Evolutionary conservation across 1,140 invertebrate species (phyloP).

Genomic region (Orius laevigatus): DNA sequence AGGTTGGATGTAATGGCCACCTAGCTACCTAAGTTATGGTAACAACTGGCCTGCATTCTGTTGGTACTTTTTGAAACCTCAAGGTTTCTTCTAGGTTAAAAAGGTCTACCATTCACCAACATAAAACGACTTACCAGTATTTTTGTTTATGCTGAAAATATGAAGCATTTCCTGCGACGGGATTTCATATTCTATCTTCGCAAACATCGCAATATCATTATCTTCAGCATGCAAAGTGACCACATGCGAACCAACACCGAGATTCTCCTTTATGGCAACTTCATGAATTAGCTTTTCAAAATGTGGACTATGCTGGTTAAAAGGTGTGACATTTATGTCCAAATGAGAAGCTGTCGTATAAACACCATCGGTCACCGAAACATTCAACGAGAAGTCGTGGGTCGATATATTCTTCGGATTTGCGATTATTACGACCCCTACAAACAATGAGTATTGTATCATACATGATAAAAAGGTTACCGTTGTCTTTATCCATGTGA

Average conservation of each 20-base stretch:
- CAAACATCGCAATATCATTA: constrained; percentile 44
- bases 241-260: constrained; percentile 49
- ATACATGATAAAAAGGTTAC: no score
- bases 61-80: no score
- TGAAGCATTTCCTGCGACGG: constrained; percentile 1
- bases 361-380: constrained; percentile 82
- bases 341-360: constrained; percentile 66
- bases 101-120: no score
- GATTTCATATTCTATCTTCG: background rate
- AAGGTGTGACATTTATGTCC: constrained; percentile 58
- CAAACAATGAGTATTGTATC: no score
- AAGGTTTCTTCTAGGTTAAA: no score
- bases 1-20: no score
- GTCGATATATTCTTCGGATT: constrained; percentile 38
- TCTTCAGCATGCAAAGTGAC: constrained; percentile 59
- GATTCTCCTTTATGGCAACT: constrained; percentile 61
- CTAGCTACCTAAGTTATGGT: no score
- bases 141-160: constrained; percentile 4
- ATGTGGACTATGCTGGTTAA: constrained; percentile 58
- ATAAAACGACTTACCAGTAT: constrained; percentile 7
- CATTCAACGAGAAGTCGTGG: constrained; percentile 42
- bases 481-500: constrained; percentile 7
- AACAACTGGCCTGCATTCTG: no score
- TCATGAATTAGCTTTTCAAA: constrained; percentile 59
- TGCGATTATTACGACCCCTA: constrained; percentile 30